These are phyloP conservation scores for Anthopleura sola DNA, from an alignment of 64 coral and sea anemone genomes.

Conservation along the genomic window DNA sequence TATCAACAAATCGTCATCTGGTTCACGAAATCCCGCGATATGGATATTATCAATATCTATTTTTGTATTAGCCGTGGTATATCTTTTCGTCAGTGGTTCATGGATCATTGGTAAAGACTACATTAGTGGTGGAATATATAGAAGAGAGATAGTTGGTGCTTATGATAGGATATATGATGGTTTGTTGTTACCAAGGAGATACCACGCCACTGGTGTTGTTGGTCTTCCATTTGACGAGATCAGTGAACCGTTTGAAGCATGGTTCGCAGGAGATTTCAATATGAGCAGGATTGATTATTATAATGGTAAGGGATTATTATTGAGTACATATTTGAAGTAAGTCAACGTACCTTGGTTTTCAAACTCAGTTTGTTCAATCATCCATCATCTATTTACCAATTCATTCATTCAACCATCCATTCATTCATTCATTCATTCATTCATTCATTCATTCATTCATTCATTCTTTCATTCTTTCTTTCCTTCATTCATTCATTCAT, in stretches of 20 bases:
- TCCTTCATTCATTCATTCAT: too few relatives aligned
- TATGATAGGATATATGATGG: conserved; percentile 46
- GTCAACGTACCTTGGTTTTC: too few relatives aligned
- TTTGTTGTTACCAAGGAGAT: conserved; percentile 52
- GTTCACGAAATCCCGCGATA: not conserved
- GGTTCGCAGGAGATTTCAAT: conserved; percentile 77
- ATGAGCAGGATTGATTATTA: conserved; percentile 96
- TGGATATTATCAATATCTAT: not conserved
- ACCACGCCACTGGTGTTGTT: conserved; percentile 65
- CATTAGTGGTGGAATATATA: not conserved
- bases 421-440: too few relatives aligned
- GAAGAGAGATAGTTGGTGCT: not conserved
- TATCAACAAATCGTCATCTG: not conserved
- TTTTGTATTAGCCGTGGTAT: not conserved
- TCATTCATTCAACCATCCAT: too few relatives aligned
- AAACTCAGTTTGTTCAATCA: too few relatives aligned
- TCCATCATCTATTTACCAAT: too few relatives aligned
- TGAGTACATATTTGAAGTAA: too few relatives aligned
- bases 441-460: too few relatives aligned
- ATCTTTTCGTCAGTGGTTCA: not conserved
- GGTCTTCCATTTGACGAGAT: conserved; percentile 82
- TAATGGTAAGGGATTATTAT: conserved; percentile 52
- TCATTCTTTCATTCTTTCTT: too few relatives aligned
- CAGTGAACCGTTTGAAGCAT: conserved; percentile 85
- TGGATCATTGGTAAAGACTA: not conserved